Evolutionary conservation across 2,888 invertebrate species (phyloP), one percentile per base, ranked within the genome.

Genomic region (Latrodectus hesperus): DNA sequence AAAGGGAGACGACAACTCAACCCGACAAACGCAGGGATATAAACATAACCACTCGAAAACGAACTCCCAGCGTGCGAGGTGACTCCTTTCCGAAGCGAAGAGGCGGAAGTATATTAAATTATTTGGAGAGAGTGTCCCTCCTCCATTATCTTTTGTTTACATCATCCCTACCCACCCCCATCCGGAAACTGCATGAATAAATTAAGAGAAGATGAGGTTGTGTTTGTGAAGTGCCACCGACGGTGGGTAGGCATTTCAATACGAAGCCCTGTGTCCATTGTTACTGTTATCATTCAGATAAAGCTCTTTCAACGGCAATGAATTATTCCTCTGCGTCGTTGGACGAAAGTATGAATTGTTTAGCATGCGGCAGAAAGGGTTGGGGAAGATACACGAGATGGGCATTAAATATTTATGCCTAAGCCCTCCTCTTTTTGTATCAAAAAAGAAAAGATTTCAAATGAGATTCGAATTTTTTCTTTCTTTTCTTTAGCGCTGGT

Each of bases 111-210:
- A 73, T 60, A 81, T 86, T 86, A 76, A 72, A 76, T 86, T 81
- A 76, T 72, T 76, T 67, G 71, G 52, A 53, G 49, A 76, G 67
- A 65, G 55, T 60, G 60, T 60, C 55, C 22, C 51, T 55, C 67
- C 38, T 67, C 78, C 75, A 60, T 72, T 60, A 64, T 55, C 79
- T 22, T 68, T 75, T 80, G 74, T 75, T 70, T 71, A 73, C 79
- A 72, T 64, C 60, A 16, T 60, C 65, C 22, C 76, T 22, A 17
- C 73, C 52, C 67, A 73, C 67, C 78, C 73, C 75, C 70, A 53
- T 75, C 17, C 80, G 80, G 80, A 80, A 80, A 49, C 38, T 26
- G 26, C 38, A 86, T 86, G 86, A 86, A 86, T 86, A 86, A 86
- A 76, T 81, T 81, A 76, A 72, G 71, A 67, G 64, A 26, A 49